Base-by-base conservation (phyloP, 2,797 vertebrate species). In the Liasis olivaceus region DNA sequence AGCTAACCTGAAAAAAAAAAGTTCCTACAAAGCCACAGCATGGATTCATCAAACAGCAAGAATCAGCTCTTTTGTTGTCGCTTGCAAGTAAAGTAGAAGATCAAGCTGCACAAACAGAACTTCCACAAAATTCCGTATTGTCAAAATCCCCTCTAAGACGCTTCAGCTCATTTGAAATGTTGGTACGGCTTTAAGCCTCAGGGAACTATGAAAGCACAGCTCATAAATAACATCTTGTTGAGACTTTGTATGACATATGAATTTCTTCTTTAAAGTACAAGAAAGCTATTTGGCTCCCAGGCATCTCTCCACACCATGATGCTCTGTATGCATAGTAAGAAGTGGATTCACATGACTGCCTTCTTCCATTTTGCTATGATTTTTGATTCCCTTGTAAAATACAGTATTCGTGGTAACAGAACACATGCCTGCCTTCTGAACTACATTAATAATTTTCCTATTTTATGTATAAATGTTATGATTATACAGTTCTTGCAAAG, bases 221-320 rank as follows among this genome's bases (percentile, higher is more conserved):
- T 90, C 92, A 66, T 90, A 88, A 93, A 90, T 88, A 93, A 90
- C 66, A 64, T 90, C 85, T 87, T 56, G 66, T 81, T 87, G 59
- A 63, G 84, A 9, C 63, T 88, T 88, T 84, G 81, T 81, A 88
- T 88, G 92, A 84, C 59, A 88, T 69, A 85, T 84, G n/a, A 51
- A n/a, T 93, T 63, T 93, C 69, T 90, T 63, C 69, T 93, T 62
- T 56, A 87, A 84, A 88, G 54, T n/a, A 56, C 17, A 26, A 85
- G 87, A 89, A 92, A 92, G 28, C 54, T 47, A 88, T 93, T 90
- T 90, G 36, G 15, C 92, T 90, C 47, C 51, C 88, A 69, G 89
- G n/a, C 31, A 84, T 84, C 31, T 88, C 47, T 88, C 60, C 64
- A 7, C 26, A 88, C 28, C 63, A 58, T 28, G 0, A 36, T 22